A percentile compares a stretch with the other conserved stretches of the same genome.
Conservation (phyloP, 2,797 vertebrate species). For the Jordanella pulchra region DNA sequence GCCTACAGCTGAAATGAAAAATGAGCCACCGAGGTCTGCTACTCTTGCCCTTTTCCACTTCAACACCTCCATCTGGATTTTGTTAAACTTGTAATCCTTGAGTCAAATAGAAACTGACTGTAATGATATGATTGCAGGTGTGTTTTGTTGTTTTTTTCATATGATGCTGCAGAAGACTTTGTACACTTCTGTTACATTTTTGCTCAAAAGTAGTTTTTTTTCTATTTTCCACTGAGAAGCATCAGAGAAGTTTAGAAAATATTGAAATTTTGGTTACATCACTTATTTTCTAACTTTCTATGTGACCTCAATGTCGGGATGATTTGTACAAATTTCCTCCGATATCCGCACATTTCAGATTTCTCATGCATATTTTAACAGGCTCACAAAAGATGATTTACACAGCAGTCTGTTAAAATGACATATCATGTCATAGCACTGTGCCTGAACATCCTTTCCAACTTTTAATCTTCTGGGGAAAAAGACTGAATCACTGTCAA, state of each 20-base stretch:
- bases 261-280: not conserved
- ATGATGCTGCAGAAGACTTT: not conserved
- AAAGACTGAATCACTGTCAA: conserved; percentile 12
- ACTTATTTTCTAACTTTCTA: conserved; percentile 14
- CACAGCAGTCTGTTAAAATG: conserved; percentile 25
- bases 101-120: not conserved
- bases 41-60: not conserved
- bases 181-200: not conserved
- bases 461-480: conserved; percentile 1
- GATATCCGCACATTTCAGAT: conserved; percentile 13
- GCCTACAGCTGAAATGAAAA: conserved; percentile 11
- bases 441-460: conserved; percentile 20
- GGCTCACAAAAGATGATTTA: conserved; percentile 38
- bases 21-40: not conserved
- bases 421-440: conserved; percentile 30
- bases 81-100: conserved; percentile 5
- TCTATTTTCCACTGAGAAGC: not conserved
- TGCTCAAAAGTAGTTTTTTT: not conserved
- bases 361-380: conserved; percentile 23
- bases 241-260: not conserved
- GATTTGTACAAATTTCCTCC: conserved; percentile 19
- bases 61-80: not conserved
- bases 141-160: conserved; percentile 4
- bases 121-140: not conserved
- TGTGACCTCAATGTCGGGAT: conserved; percentile 1